phyloP scores from a whole-genome alignment of 2,113 vertebrate genomes.

The Diphyllodes magnificus region DNA sequence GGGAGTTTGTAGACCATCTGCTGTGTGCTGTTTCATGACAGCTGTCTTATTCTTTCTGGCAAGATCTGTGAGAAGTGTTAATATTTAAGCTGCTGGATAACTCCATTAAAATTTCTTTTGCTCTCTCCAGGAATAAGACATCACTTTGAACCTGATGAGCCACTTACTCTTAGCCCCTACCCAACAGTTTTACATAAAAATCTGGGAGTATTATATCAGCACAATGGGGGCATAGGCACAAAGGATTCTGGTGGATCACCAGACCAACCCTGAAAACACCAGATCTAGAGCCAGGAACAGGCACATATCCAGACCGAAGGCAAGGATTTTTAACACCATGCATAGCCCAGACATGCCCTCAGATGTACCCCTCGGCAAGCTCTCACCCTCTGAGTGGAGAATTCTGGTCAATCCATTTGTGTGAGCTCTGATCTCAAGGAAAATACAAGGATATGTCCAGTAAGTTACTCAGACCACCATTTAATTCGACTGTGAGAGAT shows the following conservation, averaged over 20 bases:
- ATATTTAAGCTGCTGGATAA: neutral
- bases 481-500: neutral
- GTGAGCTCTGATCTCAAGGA: neutral
- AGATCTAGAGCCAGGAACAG: neutral
- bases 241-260: neutral
- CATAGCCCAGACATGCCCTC: neutral
- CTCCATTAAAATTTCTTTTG: neutral
- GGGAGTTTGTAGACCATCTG: neutral
- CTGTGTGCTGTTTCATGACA: neutral
- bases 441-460: neutral
- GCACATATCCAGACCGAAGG: neutral
- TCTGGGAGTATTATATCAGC: neutral
- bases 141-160: neutral
- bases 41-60: neutral
- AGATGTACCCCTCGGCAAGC: neutral
- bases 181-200: neutral
- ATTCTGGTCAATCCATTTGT: neutral
- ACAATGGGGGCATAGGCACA: fast-evolving
- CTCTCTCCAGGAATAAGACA: neutral
- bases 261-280: neutral
- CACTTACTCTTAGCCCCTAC: neutral
- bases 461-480: neutral
- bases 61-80: neutral
- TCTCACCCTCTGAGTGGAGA: neutral
- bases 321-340: neutral